These are phyloP conservation scores for Ctenomys sociabilis DNA, from an alignment of 2,113 vertebrate species.

Conservation along the genomic window DNA sequence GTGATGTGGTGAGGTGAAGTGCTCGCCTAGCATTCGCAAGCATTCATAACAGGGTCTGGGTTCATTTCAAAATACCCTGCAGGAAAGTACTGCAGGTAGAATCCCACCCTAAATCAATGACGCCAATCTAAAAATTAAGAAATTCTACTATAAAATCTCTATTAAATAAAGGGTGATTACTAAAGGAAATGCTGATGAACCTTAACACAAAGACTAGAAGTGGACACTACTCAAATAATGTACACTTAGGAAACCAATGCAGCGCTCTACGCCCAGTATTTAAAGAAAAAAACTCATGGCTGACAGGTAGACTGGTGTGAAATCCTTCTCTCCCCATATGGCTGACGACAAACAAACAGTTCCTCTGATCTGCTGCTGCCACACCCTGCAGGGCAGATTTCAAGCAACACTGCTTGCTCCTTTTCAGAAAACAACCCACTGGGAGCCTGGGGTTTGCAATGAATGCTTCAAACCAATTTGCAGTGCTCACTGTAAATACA, in stretches of 20 bases:
- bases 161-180: not conserved
- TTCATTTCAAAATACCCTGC: not conserved
- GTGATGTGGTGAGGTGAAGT: not conserved
- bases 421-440: conserved; percentile 76
- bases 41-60: not conserved
- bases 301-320: conserved; percentile 66
- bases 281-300: rapidly evolving
- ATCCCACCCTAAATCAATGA: not conserved
- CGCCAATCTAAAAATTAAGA: not conserved
- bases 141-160: not conserved
- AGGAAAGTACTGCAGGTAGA: not conserved
- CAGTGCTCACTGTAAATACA: conserved; percentile 79
- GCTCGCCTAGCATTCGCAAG: not conserved
- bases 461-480: conserved; percentile 82
- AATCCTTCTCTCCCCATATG: conserved; percentile 45
- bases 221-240: rapidly evolving
- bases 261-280: not conserved
- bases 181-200: not conserved
- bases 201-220: not conserved
- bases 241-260: rapidly evolving
- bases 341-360: conserved; percentile 82
- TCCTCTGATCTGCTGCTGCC: conserved; percentile 76
- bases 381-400: conserved; percentile 83
- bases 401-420: conserved; percentile 78
- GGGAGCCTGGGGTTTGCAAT: conserved; percentile 75